Percentiles rank a stretch among this genome's conserved stretches.
Evolutionary conservation across 2,113 vertebrate species (phyloP).

Genomic region (Lepus europaeus): DNA sequence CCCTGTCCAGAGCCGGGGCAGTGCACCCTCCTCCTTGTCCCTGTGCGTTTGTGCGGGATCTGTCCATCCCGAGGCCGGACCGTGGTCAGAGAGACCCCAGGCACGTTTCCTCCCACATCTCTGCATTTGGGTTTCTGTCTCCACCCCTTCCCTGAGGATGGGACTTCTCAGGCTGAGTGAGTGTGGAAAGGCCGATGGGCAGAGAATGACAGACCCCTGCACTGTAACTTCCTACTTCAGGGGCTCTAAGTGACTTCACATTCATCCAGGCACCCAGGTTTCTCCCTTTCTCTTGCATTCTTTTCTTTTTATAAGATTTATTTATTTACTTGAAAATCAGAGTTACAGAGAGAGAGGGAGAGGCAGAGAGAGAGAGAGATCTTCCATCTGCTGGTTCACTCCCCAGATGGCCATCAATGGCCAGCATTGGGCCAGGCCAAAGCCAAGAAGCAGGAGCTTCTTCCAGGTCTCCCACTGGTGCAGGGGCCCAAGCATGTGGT

Average conservation of each 20-base stretch:
- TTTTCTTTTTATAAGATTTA: neutral
- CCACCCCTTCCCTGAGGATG: neutral
- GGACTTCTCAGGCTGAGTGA: too few relatives aligned
- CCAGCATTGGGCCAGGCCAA: too few relatives aligned
- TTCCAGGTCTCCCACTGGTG: too few relatives aligned
- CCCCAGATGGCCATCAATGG: too few relatives aligned
- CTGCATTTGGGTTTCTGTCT: accelerated
- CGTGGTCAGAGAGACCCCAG: accelerated
- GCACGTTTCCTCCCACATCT: accelerated
- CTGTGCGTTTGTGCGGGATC: accelerated
- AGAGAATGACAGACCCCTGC: accelerated
- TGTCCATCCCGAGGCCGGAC: accelerated
- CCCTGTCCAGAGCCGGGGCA: accelerated
- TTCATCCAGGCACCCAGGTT: neutral
- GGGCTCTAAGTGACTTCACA: neutral
- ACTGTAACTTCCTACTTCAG: accelerated
- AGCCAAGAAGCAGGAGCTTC: too few relatives aligned
- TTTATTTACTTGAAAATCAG: too few relatives aligned
- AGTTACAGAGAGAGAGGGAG: too few relatives aligned
- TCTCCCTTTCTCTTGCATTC: accelerated
- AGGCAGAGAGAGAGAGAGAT: too few relatives aligned
- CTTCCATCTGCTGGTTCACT: too few relatives aligned
- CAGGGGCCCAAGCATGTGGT: too few relatives aligned
- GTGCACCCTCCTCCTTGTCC: accelerated
- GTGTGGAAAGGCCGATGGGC: accelerated